Base-by-base conservation (phyloP, 2,113 vertebrate species). In the Serinus canaria region DNA sequence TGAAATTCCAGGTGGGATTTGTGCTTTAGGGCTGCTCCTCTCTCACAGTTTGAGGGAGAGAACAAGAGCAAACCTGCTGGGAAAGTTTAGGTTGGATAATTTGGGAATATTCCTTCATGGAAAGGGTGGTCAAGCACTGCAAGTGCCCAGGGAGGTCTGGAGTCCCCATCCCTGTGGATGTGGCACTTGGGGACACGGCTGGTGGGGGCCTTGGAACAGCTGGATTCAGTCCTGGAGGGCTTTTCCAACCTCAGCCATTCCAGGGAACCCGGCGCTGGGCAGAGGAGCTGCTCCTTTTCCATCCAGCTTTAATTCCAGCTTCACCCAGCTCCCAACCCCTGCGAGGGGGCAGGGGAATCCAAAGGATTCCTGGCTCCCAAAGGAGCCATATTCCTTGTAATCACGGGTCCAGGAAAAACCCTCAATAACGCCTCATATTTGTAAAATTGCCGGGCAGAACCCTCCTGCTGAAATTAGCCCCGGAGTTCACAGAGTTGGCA, bases 401-500 rank as follows among this genome's bases (percentile, higher is more conserved):
- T 64, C 56, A 30, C 49, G 0, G 3, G 53, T 60, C 77, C 95
- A 95, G 94, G 94, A 95, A 94, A 97, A 94, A 78, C 52, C 89
- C 93, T 92, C 91, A 81, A 76, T 75, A 91, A 96, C 41, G 7
- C 47, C 73, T 93, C 89, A 7, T 28, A 23, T n/a, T 49, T 91
- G 88, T 68, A 41, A 94, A 95, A 95, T 91, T 79, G 23, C 66
- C 21, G 3, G 73, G 91, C 80, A 96, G 66, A 92, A 41, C 47
- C 52, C 69, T 75, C 56, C 89, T 78, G 63, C 92, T n/a, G 81
- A 68, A 91, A 92, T 92, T 84, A 96, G 53, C 73, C 69, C 52
- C 15, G 53, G 66, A 95, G 86, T 89, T 94, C 94, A 83, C 92
- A 94, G 92, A 79, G 89, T n/a, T 97, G 95, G 96, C 96, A 92